Base-by-base conservation (phyloP, 2,797 vertebrate species). In the Melanotaenia nigrans region DNA sequence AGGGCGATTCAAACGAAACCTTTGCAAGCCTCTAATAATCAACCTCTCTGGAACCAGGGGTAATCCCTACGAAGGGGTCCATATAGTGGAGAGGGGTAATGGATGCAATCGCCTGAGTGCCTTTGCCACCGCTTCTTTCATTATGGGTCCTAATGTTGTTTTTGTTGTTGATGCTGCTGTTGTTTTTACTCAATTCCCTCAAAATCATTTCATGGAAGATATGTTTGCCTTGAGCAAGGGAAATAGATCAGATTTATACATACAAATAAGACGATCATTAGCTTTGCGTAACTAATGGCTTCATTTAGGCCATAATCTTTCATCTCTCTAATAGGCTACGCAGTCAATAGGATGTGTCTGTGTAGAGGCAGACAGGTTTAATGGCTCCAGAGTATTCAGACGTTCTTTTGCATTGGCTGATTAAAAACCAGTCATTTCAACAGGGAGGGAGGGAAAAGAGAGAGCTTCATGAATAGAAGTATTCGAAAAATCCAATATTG, bases 201-300 rank as follows among this genome's bases (percentile, higher is more conserved):
- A 82, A 82, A 93, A 91, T 91, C 92, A 90, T 93, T 90, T 88
- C 83, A 91, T 87, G 76, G 84, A 78, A 85, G 77, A 91, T 90
- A 90, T 88, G 90, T 94, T 88, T 86, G 87, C 90, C 91, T 88
- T 83, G 81, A 88, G 87, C 87, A 67, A 85, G 84, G 85, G 81
- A 87, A 92, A 90, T 87, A 87, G 85, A 92, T 90, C 89, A 84
- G 89, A 90, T 91, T 93, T 91, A 92, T 88, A 88, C 90, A 93
- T 85, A 93, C 92, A 94, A 93, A 93, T 85, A 90, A 85, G 89
- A 92, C 78, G 88, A 93, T 93, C 92, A 92, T 92, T 92, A 92
- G 90, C 90, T 95, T 92, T 94, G 93, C 89, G 86, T 94, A 93
- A 94, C 94, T 95, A 95, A 95, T 94, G 91, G 87, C 91, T 94